phyloP scores from a whole-genome alignment of 2,888 invertebrate species.

The Escarpia spicata region DNA sequence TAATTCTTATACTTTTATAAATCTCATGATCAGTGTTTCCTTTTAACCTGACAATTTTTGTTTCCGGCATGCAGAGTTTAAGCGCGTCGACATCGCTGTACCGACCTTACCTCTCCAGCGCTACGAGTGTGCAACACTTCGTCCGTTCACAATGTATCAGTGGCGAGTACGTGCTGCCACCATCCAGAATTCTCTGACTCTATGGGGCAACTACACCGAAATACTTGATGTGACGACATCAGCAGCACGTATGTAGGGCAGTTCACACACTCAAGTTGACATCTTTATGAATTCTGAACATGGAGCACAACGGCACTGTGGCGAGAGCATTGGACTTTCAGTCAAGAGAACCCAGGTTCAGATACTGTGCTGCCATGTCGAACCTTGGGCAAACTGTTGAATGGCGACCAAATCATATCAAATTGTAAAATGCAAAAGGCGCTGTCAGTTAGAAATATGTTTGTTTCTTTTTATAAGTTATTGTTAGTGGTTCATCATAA shows the following conservation, averaged over 20 bases:
- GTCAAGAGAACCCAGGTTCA: too few species aligned
- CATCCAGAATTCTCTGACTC: conserved; percentile 44
- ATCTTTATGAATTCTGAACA: too few species aligned
- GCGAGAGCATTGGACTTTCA: too few species aligned
- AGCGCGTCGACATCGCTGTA: background rate
- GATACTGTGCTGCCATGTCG: too few species aligned
- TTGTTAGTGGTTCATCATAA: too few species aligned
- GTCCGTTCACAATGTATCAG: conserved; percentile 50
- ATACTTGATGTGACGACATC: conserved; percentile 29
- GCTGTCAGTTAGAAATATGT: too few species aligned
- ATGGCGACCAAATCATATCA: too few species aligned
- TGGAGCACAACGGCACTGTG: too few species aligned
- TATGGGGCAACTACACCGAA: conserved; percentile 53
- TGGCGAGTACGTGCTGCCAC: conserved; percentile 51
- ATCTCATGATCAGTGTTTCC: background rate
- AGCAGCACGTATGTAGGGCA: conserved; percentile 20
- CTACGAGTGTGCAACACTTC: conserved; percentile 38
- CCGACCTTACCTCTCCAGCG: conserved; percentile 30
- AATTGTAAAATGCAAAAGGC: too few species aligned
- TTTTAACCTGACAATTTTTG: background rate
- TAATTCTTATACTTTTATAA: background rate
- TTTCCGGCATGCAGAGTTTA: background rate
- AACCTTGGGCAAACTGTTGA: too few species aligned
- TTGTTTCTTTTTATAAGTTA: too few species aligned
- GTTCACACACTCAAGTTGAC: background rate